These are phyloP conservation scores for Bostrychus sinensis DNA, from an alignment of 2,113 vertebrate species.

Conservation along the genomic window DNA sequence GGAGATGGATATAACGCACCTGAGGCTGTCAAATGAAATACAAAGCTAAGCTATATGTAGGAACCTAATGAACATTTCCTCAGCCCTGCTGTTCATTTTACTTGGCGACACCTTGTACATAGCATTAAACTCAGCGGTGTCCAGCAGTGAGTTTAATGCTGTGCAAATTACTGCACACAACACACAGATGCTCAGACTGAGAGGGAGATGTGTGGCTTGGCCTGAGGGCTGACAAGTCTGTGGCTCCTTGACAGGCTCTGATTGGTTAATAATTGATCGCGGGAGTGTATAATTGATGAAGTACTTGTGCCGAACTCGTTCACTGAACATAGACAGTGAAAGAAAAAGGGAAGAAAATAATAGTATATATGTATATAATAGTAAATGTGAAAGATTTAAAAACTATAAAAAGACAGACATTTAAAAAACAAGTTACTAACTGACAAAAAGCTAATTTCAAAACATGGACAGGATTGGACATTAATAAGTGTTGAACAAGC, in stretches of 20 bases:
- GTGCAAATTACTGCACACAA: slow-evolving; percentile 34
- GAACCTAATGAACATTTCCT: slow-evolving; percentile 34
- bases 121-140: slow-evolving; percentile 12
- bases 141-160: slow-evolving; percentile 49
- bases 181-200: slow-evolving; percentile 36
- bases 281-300: slow-evolving; percentile 74
- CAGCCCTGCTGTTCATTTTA: slow-evolving; percentile 40
- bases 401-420: slow-evolving; percentile 37
- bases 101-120: slow-evolving; percentile 35
- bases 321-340: slow-evolving; percentile 46
- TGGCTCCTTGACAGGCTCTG: slow-evolving; percentile 54
- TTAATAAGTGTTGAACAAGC: slow-evolving; percentile 6
- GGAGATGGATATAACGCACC: not conserved
- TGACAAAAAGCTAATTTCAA: slow-evolving; percentile 60
- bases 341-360: not conserved
- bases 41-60: not conserved
- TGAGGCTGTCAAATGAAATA: slow-evolving; percentile 24
- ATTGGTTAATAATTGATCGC: slow-evolving; percentile 79
- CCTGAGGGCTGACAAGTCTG: slow-evolving; percentile 68
- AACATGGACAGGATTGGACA: slow-evolving; percentile 14
- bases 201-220: slow-evolving; percentile 47
- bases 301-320: slow-evolving; percentile 68
- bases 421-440: slow-evolving; percentile 62
- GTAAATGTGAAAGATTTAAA: slow-evolving; percentile 25
- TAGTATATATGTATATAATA: slow-evolving; percentile 1